These are phyloP conservation scores for Simalia tracyae DNA, from an alignment of 2,797 vertebrate genomes.

Conservation along the genomic window DNA sequence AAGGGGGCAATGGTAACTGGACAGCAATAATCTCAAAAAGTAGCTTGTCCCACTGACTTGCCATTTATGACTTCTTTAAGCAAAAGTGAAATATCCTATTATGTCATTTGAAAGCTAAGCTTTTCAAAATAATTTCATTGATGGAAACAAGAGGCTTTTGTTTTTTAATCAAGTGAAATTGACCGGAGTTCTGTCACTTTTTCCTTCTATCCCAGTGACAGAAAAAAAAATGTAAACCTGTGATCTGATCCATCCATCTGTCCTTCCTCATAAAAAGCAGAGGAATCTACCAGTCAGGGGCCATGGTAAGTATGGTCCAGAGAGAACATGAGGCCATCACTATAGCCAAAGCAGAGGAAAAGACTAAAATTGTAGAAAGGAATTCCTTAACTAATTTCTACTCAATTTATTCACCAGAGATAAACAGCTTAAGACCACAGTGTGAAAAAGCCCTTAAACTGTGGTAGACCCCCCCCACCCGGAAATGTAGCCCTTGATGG, in stretches of 20 bases:
- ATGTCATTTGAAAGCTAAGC: neutral
- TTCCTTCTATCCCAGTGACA: neutral
- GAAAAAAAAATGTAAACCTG: neutral
- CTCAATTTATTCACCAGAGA: neutral
- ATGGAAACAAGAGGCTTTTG: neutral
- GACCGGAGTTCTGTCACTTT: neutral
- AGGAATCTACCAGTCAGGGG: neutral
- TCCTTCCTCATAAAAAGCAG: neutral
- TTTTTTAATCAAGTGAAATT: neutral
- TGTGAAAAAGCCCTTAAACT: neutral
- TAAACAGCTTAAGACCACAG: neutral
- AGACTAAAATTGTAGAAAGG: neutral
- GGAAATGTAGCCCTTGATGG: neutral
- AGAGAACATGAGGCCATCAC: neutral
- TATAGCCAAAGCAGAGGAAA: neutral
- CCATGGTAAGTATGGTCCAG: neutral
- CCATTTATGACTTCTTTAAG: neutral
- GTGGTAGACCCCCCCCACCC: neutral
- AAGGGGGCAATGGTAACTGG: neutral
- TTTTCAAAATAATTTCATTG: neutral
- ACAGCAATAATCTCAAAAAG: neutral
- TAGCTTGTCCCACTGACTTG: neutral
- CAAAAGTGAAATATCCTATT: neutral
- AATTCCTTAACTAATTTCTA: neutral
- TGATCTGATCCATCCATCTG: neutral